These are phyloP conservation scores for Mustela nigripes DNA, from an alignment of 2,113 vertebrate genomes.

Conservation along the genomic window DNA sequence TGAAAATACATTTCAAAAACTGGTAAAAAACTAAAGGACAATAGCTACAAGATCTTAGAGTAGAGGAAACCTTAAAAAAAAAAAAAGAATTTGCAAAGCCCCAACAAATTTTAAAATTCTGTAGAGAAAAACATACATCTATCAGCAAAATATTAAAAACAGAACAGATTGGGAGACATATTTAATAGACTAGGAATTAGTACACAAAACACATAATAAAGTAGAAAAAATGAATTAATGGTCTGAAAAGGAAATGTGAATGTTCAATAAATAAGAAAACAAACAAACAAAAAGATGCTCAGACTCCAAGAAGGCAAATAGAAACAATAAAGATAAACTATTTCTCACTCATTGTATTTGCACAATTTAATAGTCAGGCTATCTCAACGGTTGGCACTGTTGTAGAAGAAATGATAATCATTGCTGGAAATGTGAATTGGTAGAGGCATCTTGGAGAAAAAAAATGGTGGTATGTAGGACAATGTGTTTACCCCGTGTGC, in stretches of 20 bases:
- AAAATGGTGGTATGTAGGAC: background rate
- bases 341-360: background rate
- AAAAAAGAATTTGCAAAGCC: background rate
- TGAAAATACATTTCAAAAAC: background rate
- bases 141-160: constrained; percentile 27
- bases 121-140: background rate
- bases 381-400: background rate
- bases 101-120: background rate
- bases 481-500: background rate
- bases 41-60: background rate
- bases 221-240: background rate
- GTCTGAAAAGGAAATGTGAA: background rate
- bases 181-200: background rate
- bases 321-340: background rate
- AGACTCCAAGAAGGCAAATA: background rate
- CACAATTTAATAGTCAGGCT: background rate
- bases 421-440: background rate
- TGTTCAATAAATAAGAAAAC: background rate
- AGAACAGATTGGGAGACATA: background rate
- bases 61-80: background rate
- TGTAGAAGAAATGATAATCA: background rate
- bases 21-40: background rate
- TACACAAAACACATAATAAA: constrained; percentile 10
- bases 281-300: background rate
- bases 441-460: background rate